Base-by-base conservation (phyloP, 2,113 vertebrate species). In the Stictonetta naevosa region DNA sequence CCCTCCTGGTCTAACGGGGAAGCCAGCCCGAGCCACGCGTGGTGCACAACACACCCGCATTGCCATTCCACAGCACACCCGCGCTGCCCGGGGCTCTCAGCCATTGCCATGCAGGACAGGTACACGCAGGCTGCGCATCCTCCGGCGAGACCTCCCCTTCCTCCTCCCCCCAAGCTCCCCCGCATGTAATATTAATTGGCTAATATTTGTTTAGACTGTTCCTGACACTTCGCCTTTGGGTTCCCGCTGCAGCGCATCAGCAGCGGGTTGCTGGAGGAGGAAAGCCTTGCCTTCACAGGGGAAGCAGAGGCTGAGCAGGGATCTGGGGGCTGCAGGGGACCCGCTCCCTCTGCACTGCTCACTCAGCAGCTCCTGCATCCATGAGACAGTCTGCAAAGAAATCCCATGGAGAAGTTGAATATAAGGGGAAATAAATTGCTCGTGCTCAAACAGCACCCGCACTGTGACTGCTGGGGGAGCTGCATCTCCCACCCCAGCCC, bases 191-290 rank as follows among this genome's bases (percentile, higher is more conserved):
- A 88, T 93, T 95, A 96, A 95, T 87, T 83, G 72, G 77, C 55
- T 86, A 95, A 71, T 95, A 94, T 90, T 95, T 88, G 44, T 91
- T 96, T 64, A 90, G 81, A 82, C 69, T 10, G 2, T 52, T 90
- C 46, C 79, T 71, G 64, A 50, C 72, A 31, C n/a, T 92, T 93
- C 12, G 22, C 59, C 40, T 80, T 82, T 77, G 14, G 7, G 69
- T 67, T 68, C 60, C 85, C 4, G 3, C 63, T 55, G 84, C 80
- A 46, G 62, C 1, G 9, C 77, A 89, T 77, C 88, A 52, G 80
- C 46, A 28, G 74, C 3, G 0, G 72, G 79, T 28, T n/a, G 64
- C 88, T 77, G 64, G 53, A 80, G 81, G 80, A 92, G 69, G 62
- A 25, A 33, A 71, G 50, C 42, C 72, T 59, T 86, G 66, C 42